These are phyloP conservation scores for Lucifuga dentata DNA, from an alignment of 2,113 vertebrate genomes.

Conservation along the genomic window DNA sequence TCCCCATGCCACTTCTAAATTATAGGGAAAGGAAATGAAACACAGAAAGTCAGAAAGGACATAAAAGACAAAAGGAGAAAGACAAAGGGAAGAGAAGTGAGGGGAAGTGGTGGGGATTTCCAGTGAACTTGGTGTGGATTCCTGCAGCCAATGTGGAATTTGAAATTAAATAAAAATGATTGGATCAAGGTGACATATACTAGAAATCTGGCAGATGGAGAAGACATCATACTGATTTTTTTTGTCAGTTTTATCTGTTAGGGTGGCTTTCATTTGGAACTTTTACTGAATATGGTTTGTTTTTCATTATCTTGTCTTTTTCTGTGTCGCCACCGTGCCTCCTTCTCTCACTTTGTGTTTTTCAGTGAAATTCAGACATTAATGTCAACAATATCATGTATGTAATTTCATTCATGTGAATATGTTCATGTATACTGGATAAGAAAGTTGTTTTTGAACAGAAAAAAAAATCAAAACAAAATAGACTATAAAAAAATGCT, in stretches of 20 bases:
- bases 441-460: no score
- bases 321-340: background rate
- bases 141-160: conserved; percentile 42
- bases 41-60: conserved; percentile 52
- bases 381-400: no score
- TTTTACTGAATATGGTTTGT: conserved; percentile 18
- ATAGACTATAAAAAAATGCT: no score
- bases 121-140: conserved; percentile 56
- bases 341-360: no score
- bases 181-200: conserved; percentile 68
- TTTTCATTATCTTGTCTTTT: conserved; percentile 31
- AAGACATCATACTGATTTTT: conserved; percentile 40
- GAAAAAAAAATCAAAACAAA: no score
- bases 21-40: conserved; percentile 66
- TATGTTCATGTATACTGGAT: no score
- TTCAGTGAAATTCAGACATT: no score
- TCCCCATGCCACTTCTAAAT: conserved; percentile 58
- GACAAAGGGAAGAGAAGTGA: conserved; percentile 29
- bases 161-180: conserved; percentile 65
- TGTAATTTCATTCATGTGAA: no score
- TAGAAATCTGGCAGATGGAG: conserved; percentile 51
- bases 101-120: conserved; percentile 60
- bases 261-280: conserved; percentile 25
- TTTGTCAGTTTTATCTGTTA: conserved; percentile 44
- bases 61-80: conserved; percentile 67